These are phyloP conservation scores for Ispidina picta DNA, from an alignment of 2,797 vertebrate genomes.

Conservation along the genomic window DNA sequence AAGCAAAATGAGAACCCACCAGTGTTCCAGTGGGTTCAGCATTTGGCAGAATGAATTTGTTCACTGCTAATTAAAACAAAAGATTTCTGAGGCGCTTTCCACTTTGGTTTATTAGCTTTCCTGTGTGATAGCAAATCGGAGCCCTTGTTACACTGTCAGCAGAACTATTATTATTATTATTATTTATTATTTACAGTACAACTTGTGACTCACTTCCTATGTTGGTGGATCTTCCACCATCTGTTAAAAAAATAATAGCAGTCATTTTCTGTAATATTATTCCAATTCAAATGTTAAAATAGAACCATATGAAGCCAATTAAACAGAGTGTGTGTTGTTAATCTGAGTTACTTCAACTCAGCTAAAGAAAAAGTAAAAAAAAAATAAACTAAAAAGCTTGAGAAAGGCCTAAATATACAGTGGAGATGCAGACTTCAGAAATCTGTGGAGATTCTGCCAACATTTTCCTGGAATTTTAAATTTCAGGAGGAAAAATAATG, in stretches of 20 bases:
- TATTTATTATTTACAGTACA: slow-evolving; percentile 73
- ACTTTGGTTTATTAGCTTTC: slow-evolving; percentile 68
- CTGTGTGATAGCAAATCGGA: slow-evolving; percentile 38
- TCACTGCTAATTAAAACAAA: slow-evolving; percentile 72
- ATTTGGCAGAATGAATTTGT: slow-evolving; percentile 63
- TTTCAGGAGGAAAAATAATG: not conserved
- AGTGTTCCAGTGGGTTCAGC: slow-evolving; percentile 44
- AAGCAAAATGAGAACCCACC: slow-evolving; percentile 32
- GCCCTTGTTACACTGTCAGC: slow-evolving; percentile 71
- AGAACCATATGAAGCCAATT: slow-evolving; percentile 68
- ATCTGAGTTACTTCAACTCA: slow-evolving; percentile 56
- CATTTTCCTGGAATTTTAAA: slow-evolving; percentile 8
- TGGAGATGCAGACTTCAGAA: slow-evolving; percentile 22
- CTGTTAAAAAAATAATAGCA: slow-evolving; percentile 70
- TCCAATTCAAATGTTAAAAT: slow-evolving; percentile 66
- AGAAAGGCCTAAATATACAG: slow-evolving; percentile 9
- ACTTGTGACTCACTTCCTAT: slow-evolving; percentile 67
- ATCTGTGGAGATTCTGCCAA: not conserved
- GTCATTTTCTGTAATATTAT: slow-evolving; percentile 67
- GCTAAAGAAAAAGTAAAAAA: not conserved
- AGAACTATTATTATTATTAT: slow-evolving; percentile 66
- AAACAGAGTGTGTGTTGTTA: slow-evolving; percentile 49
- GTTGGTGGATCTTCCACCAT: slow-evolving; percentile 60
- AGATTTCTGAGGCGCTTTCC: slow-evolving; percentile 65
- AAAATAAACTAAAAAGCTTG: not conserved